Evolutionary conservation across 2,888 invertebrate species (phyloP).

Genomic region (Drosophila borborema): DNA sequence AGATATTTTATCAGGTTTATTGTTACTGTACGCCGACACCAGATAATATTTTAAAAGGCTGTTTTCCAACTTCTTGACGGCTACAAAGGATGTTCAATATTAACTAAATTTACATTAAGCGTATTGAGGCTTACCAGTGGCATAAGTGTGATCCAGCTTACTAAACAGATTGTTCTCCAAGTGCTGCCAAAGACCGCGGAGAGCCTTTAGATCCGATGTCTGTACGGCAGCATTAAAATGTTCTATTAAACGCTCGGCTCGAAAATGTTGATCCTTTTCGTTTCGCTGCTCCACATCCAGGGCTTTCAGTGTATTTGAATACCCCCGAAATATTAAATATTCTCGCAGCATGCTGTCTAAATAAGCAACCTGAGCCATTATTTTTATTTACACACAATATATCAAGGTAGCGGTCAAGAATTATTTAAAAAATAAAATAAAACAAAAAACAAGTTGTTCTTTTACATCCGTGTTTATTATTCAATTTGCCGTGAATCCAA

Average conservation of each 20-base stretch:
- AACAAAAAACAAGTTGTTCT: not conserved
- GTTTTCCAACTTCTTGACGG: constrained; percentile 93
- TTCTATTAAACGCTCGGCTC: constrained; percentile 95
- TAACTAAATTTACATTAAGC: not conserved
- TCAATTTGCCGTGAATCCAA: constrained; percentile 8
- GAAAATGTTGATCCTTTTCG: constrained; percentile 96
- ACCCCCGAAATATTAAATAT: constrained; percentile 95
- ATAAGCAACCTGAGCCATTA: constrained; percentile 93
- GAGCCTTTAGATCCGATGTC: constrained; percentile 91
- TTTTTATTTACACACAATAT: constrained; percentile 18
- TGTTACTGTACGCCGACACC: constrained; percentile 93
- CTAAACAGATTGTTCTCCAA: constrained; percentile 94
- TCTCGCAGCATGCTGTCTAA: constrained; percentile 96
- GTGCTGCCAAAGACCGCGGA: constrained; percentile 95
- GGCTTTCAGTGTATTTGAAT: constrained; percentile 92
- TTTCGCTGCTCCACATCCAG: constrained; percentile 94
- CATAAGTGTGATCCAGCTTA: constrained; percentile 93
- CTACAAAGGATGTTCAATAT: constrained; percentile 82
- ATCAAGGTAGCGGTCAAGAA: constrained; percentile 8
- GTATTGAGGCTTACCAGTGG: constrained; percentile 87
- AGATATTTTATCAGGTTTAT: constrained; percentile 92
- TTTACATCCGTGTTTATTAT: constrained; percentile 14
- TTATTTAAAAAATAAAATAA: not conserved
- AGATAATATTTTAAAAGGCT: constrained; percentile 95
- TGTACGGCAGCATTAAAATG: constrained; percentile 91